phyloP scores from a whole-genome alignment of 2,888 invertebrate genomes.

The Drosophila meridiana region DNA sequence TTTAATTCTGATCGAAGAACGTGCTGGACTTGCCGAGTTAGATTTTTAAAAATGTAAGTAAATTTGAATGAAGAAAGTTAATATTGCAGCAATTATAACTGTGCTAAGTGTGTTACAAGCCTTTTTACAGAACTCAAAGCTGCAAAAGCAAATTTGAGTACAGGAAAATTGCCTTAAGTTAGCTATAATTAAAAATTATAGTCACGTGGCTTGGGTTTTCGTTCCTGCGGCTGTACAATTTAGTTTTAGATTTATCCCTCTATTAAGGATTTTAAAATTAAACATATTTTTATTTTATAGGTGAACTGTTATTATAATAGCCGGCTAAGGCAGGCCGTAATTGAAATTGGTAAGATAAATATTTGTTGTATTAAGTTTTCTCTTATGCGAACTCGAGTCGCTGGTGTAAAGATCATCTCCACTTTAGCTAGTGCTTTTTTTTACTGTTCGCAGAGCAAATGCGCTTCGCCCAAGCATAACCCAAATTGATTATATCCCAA shows the following conservation, averaged over 20 bases:
- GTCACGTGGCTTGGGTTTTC: conserved; percentile 46
- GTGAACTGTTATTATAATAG: conserved; percentile 28
- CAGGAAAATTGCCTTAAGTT: conserved; percentile 21
- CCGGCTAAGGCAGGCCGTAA: neutral
- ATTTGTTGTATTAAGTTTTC: neutral
- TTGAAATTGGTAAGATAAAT: conserved; percentile 47
- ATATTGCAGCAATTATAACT: conserved; percentile 78
- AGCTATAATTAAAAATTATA: conserved; percentile 22
- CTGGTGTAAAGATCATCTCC: conserved; percentile 79
- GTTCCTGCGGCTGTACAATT: conserved; percentile 19
- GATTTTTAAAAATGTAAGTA: conserved; percentile 49
- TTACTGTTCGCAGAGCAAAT: conserved; percentile 79
- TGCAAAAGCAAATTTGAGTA: conserved; percentile 66
- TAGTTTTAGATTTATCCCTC: neutral
- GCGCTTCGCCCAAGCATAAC: conserved; percentile 83
- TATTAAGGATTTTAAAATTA: neutral
- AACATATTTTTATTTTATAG: conserved; percentile 36
- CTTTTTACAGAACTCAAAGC: conserved; percentile 74
- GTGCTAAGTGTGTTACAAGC: conserved; percentile 44
- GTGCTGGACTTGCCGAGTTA: neutral
- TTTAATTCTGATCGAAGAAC: conserved; percentile 18
- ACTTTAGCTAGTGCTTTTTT: conserved; percentile 84
- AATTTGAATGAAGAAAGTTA: neutral
- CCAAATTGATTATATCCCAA: conserved; percentile 66
- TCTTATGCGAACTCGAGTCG: conserved; percentile 79